Evolutionary conservation across 1,140 invertebrate species (phyloP).

Genomic region (Leptonema lineaticorne): DNA sequence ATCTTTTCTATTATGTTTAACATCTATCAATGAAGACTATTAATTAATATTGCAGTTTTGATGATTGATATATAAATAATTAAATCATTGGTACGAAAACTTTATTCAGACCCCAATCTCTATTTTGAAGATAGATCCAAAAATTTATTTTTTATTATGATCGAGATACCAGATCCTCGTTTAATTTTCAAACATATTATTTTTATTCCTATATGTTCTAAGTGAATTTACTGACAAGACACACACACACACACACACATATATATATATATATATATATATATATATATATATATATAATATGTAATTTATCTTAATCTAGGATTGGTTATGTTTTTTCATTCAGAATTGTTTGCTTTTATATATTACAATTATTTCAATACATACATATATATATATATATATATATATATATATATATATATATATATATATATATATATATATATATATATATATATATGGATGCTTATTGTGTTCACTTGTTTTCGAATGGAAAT

Average conservation of each 20-base stretch:
- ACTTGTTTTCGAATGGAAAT: conserved; percentile 9
- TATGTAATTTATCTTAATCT: neutral
- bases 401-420: neutral
- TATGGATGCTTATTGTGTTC: neutral
- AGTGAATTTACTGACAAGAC: neutral
- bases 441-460: neutral
- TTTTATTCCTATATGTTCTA: neutral
- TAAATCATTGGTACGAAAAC: neutral
- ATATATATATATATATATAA: neutral
- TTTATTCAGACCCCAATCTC: neutral
- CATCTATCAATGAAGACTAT: too few relatives aligned
- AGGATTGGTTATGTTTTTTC: neutral
- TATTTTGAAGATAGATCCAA: conserved; percentile 3
- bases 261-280: neutral
- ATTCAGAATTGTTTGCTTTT: neutral
- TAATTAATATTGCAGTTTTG: too few relatives aligned
- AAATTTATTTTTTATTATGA: too few relatives aligned
- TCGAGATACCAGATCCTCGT: too few relatives aligned
- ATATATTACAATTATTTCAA: neutral
- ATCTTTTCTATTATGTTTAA: too few relatives aligned
- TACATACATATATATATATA: neutral
- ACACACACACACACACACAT: too few relatives aligned
- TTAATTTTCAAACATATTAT: neutral
- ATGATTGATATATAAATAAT: neutral
- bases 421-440: neutral